A percentile compares a stretch with the other conserved stretches of the same genome.
Evolutionary conservation across 2,888 invertebrate species (phyloP).

Genomic region (Andrena camellia): DNA sequence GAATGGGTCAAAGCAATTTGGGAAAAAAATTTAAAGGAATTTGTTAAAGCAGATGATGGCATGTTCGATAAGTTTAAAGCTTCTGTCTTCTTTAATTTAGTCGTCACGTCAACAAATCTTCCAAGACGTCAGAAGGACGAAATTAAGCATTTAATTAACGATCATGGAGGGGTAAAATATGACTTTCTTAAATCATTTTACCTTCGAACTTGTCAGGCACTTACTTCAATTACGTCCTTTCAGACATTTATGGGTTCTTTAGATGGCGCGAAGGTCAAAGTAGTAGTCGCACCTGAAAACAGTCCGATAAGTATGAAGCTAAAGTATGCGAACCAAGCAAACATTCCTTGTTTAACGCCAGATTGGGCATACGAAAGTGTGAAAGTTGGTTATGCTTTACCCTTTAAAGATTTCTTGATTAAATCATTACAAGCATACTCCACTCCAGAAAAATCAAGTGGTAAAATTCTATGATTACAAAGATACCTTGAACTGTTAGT

Average conservation of each 20-base stretch:
- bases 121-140: conserved; percentile 88
- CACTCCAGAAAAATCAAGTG: conserved; percentile 88
- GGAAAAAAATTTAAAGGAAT: conserved; percentile 89
- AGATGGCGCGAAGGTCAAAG: conserved; percentile 86
- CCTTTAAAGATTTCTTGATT: conserved; percentile 87
- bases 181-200: conserved; percentile 21
- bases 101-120: conserved; percentile 93
- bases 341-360: conserved; percentile 90
- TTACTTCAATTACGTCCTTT: conserved; percentile 27
- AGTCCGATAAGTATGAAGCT: conserved; percentile 89
- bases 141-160: conserved; percentile 89
- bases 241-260: conserved; percentile 87
- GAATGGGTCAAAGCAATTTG: conserved; percentile 94
- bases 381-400: conserved; percentile 89
- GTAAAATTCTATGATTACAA: conserved; percentile 59
- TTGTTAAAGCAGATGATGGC: conserved; percentile 88
- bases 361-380: conserved; percentile 94
- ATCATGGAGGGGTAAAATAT: conserved; percentile 89
- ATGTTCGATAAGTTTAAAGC: conserved; percentile 88
- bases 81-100: conserved; percentile 92
- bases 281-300: conserved; percentile 85
- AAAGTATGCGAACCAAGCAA: conserved; percentile 87
- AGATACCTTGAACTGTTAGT: not conserved
- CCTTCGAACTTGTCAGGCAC: conserved; percentile 20
- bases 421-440: conserved; percentile 88